Evolutionary conservation across 35 echinoderm and acorn worm genomes (phyloP).

Genomic region (Strongylocentrotus purpuratus): DNA sequence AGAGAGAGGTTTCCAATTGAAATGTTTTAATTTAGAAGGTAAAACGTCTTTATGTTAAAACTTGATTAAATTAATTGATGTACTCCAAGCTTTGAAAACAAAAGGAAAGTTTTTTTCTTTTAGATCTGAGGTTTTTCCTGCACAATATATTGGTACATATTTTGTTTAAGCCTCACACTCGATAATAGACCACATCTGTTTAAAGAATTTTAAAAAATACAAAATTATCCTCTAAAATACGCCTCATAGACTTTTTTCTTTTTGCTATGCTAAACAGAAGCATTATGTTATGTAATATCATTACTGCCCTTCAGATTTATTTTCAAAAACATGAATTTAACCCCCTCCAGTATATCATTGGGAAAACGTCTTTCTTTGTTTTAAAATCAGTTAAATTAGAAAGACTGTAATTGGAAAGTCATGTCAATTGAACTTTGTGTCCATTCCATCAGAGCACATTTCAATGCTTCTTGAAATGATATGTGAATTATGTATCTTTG

Average conservation of each 20-base stretch:
- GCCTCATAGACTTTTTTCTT: neutral
- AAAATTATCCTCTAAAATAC: neutral
- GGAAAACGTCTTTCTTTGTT: neutral
- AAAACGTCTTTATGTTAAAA: neutral
- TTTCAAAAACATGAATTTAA: too few relatives aligned
- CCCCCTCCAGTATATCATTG: too few relatives aligned
- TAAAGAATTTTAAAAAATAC: too few relatives aligned
- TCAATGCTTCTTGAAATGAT: neutral
- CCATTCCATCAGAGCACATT: neutral
- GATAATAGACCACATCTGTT: too few relatives aligned
- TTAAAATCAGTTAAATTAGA: neutral
- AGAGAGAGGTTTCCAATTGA: neutral
- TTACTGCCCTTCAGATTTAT: neutral
- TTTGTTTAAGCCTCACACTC: neutral
- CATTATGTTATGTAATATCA: neutral
- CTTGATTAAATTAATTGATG: neutral
- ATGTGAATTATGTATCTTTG: neutral
- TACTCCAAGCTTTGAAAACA: neutral
- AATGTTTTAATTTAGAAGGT: neutral
- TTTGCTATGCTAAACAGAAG: neutral
- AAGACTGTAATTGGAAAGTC: neutral
- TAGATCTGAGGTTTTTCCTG: neutral
- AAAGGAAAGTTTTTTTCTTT: neutral
- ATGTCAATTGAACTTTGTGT: neutral
- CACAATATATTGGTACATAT: neutral